Conservation (phyloP, 2,797 vertebrate species). For the Poecilia wingei region DNA sequence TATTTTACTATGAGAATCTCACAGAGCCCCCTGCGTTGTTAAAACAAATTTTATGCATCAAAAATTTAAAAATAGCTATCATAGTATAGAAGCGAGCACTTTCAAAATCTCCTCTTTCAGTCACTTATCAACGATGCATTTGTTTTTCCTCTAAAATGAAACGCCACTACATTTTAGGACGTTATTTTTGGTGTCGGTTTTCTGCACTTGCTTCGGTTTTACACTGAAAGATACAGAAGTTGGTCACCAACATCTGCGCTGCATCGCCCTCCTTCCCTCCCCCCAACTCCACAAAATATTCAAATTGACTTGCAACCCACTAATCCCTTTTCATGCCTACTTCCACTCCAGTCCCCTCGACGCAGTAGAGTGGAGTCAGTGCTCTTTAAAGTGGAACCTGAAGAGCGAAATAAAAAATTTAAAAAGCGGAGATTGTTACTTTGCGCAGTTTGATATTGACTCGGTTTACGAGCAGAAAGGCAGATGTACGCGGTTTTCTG, state of each 20-base stretch:
- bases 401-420: conserved; percentile 41
- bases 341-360: conserved; percentile 46
- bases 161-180: background rate
- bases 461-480: conserved; percentile 16
- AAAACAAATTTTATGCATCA: background rate
- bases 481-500: conserved; percentile 4
- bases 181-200: conserved; percentile 4
- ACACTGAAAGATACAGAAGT: conserved; percentile 2
- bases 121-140: background rate
- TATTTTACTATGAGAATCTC: background rate
- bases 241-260: conserved; percentile 23
- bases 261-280: background rate
- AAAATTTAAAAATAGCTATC: background rate
- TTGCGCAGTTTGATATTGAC: conserved; percentile 33
- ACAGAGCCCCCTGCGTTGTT: background rate
- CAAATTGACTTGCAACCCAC: conserved; percentile 36
- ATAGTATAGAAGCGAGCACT: background rate
- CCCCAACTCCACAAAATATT: conserved; percentile 37
- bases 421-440: conserved; percentile 33
- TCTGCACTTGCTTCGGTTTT: conserved; percentile 7
- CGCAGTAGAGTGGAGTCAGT: conserved; percentile 44
- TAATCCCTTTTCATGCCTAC: conserved; percentile 46
- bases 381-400: conserved; percentile 39
- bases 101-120: background rate
- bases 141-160: background rate